These are phyloP conservation scores for Rhabditophanes sp. DNA, from an alignment of 2,888 invertebrate species.

Conservation along the genomic window DNA sequence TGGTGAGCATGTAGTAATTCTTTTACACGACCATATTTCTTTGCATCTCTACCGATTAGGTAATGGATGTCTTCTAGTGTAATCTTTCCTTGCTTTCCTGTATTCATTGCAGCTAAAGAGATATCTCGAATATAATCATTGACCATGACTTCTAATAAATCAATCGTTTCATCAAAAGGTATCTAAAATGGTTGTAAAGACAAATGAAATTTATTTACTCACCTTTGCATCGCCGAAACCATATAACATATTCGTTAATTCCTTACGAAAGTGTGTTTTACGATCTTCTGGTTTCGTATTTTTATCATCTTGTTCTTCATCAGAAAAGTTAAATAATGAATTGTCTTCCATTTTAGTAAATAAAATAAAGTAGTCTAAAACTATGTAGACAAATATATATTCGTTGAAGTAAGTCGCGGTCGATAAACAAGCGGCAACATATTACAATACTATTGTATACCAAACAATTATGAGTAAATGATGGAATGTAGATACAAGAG, in stretches of 20 bases:
- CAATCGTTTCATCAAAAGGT: conserved; percentile 94
- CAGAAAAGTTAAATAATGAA: no score
- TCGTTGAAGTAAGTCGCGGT: no score
- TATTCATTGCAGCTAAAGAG: conserved; percentile 15
- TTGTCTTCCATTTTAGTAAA: no score
- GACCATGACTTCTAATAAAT: conserved; percentile 85
- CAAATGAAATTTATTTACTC: neutral
- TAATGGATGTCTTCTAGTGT: conserved; percentile 87
- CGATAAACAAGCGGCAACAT: no score
- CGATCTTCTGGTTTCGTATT: conserved; percentile 22
- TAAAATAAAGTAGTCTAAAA: no score
- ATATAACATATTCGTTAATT: conserved; percentile 88
- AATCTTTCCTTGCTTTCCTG: conserved; percentile 70
- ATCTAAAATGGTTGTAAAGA: conserved; percentile 21
- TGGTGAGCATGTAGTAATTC: conserved; percentile 62
- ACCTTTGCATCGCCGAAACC: conserved; percentile 96
- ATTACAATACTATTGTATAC: no score
- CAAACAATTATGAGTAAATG: no score
- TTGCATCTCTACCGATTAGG: conserved; percentile 77
- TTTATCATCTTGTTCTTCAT: no score
- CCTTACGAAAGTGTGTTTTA: conserved; percentile 51
- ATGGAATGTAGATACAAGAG: no score
- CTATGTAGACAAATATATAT: no score
- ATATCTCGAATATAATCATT: conserved; percentile 59
- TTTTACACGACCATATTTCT: conserved; percentile 91